Evolutionary conservation across 1,140 invertebrate genomes (phyloP).

Genomic region (Trichonephila clavipes): DNA sequence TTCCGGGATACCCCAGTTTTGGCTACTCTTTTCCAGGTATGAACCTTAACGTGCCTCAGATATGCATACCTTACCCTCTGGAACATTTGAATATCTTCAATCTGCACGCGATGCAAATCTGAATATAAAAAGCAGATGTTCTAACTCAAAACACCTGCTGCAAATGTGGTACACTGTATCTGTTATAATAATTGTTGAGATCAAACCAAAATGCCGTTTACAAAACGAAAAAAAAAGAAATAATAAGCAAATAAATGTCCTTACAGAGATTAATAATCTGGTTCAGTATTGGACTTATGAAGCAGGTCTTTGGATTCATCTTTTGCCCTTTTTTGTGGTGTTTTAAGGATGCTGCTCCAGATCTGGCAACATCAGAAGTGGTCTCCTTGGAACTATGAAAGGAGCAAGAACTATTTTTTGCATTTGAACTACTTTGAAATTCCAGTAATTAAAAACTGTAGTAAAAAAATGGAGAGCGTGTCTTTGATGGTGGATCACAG

Average conservation of each 20-base stretch:
- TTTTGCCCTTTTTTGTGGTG: constrained; percentile 12
- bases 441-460: constrained; percentile 17
- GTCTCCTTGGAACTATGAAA: neutral
- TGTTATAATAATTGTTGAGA: constrained; percentile 50
- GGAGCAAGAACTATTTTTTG: constrained; percentile 19
- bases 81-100: constrained; percentile 83
- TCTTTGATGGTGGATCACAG: neutral
- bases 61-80: constrained; percentile 84
- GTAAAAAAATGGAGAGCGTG: neutral
- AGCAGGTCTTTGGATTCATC: neutral
- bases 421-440: constrained; percentile 27
- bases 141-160: neutral
- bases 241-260: neutral
- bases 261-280: neutral
- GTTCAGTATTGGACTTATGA: neutral
- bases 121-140: constrained; percentile 22
- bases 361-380: neutral
- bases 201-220: constrained; percentile 6
- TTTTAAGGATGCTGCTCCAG: constrained; percentile 46
- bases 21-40: constrained; percentile 98
- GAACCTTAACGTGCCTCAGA: constrained; percentile 84
- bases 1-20: constrained; percentile 97
- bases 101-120: constrained; percentile 78
- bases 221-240: constrained; percentile 4
- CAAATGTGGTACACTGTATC: constrained; percentile 10